A percentile compares a stretch with the other conserved stretches of the same genome.
phyloP scores from a whole-genome alignment of 2,113 vertebrate species.

The Megalops atlanticus region DNA sequence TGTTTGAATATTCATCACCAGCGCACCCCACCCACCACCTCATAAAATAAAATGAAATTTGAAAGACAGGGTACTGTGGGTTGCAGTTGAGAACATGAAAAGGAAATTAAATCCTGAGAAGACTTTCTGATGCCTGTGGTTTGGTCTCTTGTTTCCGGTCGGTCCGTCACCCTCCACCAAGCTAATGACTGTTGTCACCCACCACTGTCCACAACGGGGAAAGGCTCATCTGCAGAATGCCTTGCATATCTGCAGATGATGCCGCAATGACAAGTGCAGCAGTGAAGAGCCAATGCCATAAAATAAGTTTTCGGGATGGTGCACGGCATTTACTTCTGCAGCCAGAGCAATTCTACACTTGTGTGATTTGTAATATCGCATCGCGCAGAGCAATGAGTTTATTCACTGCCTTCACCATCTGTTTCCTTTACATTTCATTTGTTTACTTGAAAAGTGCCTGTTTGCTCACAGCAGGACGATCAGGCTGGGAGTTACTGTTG shows the following conservation, averaged over 20 bases:
- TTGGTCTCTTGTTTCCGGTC: conserved; percentile 1
- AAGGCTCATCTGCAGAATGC: not conserved
- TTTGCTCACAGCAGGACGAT: conserved; percentile 52
- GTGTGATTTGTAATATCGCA: conserved; percentile 10
- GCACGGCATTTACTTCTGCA: no score
- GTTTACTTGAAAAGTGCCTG: conserved; percentile 38
- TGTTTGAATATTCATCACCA: conserved; percentile 18
- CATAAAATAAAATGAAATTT: conserved; percentile 1
- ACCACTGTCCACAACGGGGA: not conserved
- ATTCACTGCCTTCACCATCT: conserved; percentile 56
- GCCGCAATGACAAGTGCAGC: not conserved
- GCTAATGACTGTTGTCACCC: conserved; percentile 10
- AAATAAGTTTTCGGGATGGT: no score
- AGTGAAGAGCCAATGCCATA: not conserved
- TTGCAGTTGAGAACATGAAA: not conserved
- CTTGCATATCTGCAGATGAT: not conserved
- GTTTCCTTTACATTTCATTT: conserved; percentile 59
- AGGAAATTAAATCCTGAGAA: conserved; percentile 21
- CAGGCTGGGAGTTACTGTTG: conserved; percentile 16
- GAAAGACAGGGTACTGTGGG: not conserved
- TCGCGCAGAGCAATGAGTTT: conserved; percentile 45
- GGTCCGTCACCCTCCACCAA: not conserved
- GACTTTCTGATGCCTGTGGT: not conserved
- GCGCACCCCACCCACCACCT: not conserved
- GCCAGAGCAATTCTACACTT: not conserved